Conservation (phyloP, 2,888 invertebrate species). For the Caenorhabditis sinica region DNA sequence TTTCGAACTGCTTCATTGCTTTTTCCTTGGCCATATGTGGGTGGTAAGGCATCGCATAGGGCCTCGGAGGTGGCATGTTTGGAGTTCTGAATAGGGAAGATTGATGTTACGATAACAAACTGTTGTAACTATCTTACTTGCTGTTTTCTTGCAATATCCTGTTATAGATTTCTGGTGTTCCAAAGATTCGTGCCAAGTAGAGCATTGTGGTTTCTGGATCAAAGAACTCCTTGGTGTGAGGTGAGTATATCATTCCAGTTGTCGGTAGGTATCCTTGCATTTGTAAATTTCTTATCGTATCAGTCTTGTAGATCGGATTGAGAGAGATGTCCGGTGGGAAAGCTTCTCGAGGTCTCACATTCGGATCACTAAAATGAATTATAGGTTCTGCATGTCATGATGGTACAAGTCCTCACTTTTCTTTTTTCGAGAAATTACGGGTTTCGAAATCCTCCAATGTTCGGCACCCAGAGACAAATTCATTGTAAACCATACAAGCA, state of each 20-base stretch:
- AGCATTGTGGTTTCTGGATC: neutral
- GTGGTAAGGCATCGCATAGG: slow-evolving; percentile 44
- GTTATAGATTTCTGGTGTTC: slow-evolving; percentile 6
- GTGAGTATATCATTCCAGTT: slow-evolving; percentile 16
- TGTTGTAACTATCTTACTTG: slow-evolving; percentile 4
- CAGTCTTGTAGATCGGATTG: slow-evolving; percentile 10
- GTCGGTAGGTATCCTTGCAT: slow-evolving; percentile 12
- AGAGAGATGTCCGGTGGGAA: slow-evolving; percentile 6
- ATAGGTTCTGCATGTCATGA: neutral
- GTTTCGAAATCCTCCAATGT: slow-evolving; percentile 41
- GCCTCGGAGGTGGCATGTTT: slow-evolving; percentile 11
- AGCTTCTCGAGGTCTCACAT: neutral
- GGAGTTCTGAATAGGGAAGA: slow-evolving; percentile 32
- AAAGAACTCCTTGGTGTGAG: slow-evolving; percentile 27
- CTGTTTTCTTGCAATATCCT: slow-evolving; percentile 4
- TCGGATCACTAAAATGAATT: neutral
- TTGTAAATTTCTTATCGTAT: neutral
- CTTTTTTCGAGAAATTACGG: slow-evolving; percentile 38
- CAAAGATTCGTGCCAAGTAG: slow-evolving; percentile 38
- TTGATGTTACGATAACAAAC: neutral
- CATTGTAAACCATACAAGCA: slow-evolving; percentile 29
- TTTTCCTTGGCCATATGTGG: slow-evolving; percentile 19
- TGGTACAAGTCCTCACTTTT: slow-evolving; percentile 3
- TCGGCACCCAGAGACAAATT: slow-evolving; percentile 32
- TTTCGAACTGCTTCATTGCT: too few species aligned